Conservation (phyloP, 2,888 invertebrate genomes). For the Hydraecia micacea region DNA sequence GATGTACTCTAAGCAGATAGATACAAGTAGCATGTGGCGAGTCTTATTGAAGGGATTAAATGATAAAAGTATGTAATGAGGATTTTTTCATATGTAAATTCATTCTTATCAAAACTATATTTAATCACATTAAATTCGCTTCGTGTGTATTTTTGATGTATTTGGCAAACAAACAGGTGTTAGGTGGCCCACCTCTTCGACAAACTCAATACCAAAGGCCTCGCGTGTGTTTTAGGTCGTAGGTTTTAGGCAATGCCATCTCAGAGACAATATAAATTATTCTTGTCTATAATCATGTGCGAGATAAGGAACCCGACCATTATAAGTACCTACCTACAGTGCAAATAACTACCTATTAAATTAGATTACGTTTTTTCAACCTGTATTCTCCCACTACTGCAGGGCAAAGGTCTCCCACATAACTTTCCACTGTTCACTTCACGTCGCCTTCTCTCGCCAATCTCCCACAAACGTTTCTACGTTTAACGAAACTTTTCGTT, state of each 20-base stretch:
- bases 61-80: constrained; percentile 11
- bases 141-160: background rate
- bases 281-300: background rate
- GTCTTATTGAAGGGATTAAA: constrained; percentile 18
- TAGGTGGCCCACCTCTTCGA: no score
- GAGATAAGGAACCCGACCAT: background rate
- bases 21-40: background rate
- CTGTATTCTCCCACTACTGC: background rate
- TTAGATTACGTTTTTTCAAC: background rate
- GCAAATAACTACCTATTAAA: background rate
- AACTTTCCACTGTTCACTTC: background rate
- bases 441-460: background rate
- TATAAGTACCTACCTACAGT: background rate
- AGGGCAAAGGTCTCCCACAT: background rate
- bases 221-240: background rate
- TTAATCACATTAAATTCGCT: background rate
- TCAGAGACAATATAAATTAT: background rate
- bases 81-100: constrained; percentile 7
- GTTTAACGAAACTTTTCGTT: constrained; percentile 31
- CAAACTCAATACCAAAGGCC: background rate
- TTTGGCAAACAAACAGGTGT: background rate
- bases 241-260: no score
- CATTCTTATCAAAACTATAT: constrained; percentile 4
- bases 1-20: background rate
- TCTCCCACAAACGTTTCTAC: background rate